Percentiles rank a stretch among this genome's conserved stretches.
Evolutionary conservation across 2,888 invertebrate genomes (phyloP).

Genomic region (Chalcis sispes): DNA sequence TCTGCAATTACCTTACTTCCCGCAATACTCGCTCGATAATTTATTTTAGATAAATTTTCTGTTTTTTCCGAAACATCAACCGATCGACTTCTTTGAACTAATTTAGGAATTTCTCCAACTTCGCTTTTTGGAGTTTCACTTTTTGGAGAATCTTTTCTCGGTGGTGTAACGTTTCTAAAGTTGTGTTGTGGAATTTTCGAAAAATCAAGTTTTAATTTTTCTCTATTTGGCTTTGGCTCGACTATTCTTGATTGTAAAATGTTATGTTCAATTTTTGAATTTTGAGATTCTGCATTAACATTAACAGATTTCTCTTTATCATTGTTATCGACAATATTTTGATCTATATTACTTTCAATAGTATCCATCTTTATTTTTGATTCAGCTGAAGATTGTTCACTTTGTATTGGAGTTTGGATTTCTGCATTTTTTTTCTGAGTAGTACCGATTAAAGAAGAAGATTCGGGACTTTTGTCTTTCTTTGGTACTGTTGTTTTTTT

Average conservation of each 20-base stretch:
- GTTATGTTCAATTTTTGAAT: not conserved
- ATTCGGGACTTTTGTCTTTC: slow-evolving; percentile 22
- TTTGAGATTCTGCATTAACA: not conserved
- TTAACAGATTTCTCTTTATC: not conserved
- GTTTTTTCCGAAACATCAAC: slow-evolving; percentile 51
- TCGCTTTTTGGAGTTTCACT: slow-evolving; percentile 56
- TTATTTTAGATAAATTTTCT: slow-evolving; percentile 63
- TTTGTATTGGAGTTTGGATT: not conserved
- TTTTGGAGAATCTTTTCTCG: slow-evolving; percentile 59
- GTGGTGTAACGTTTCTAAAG: slow-evolving; percentile 64
- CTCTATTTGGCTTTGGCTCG: slow-evolving; percentile 61
- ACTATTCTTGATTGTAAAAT: not conserved
- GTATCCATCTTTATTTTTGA: not conserved
- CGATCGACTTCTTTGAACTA: slow-evolving; percentile 29
- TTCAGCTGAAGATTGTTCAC: slow-evolving; percentile 3
- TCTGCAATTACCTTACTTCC: slow-evolving; percentile 67
- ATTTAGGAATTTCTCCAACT: slow-evolving; percentile 25
- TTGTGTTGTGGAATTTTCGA: slow-evolving; percentile 72
- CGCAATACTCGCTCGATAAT: slow-evolving; percentile 65
- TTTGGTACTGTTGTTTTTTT: slow-evolving; percentile 44
- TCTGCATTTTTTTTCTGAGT: slow-evolving; percentile 15
- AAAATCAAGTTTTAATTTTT: slow-evolving; percentile 69
- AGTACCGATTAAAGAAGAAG: not conserved
- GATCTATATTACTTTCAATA: not conserved
- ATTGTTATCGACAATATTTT: not conserved